These are phyloP conservation scores for Rhagoletis pomonella DNA, from an alignment of 1,140 invertebrate genomes.

Conservation along the genomic window DNA sequence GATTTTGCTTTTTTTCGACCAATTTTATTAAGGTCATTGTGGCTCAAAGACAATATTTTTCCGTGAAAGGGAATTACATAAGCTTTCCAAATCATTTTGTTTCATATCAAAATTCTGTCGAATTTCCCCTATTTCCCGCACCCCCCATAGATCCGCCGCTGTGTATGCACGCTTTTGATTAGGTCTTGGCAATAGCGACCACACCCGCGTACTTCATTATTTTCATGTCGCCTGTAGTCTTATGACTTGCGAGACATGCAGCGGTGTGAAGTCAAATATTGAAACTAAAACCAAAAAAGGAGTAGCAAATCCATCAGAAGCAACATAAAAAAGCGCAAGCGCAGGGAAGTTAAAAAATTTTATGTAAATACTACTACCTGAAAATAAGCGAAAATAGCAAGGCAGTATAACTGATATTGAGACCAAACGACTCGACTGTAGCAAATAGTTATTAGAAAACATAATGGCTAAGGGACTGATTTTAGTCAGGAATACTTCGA, in stretches of 20 bases:
- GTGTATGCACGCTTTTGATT: constrained; percentile 15
- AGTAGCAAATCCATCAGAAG: background rate
- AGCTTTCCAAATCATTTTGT: too few species aligned
- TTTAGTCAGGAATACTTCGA: too few species aligned
- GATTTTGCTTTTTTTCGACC: too few species aligned
- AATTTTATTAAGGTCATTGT: too few species aligned
- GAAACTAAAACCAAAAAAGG: background rate
- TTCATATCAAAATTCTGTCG: too few species aligned
- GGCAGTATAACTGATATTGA: constrained; percentile 11
- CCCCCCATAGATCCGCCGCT: background rate
- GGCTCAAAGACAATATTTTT: too few species aligned
- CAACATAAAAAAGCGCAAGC: background rate
- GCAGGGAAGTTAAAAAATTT: background rate
- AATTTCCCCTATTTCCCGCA: too few species aligned
- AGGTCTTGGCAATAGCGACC: constrained; percentile 64
- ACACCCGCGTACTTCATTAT: constrained; percentile 75
- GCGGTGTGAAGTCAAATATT: background rate
- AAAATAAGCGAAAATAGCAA: background rate
- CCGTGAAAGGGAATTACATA: too few species aligned
- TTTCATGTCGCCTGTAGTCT: constrained; percentile 71
- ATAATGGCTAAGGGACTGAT: too few species aligned
- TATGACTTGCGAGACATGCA: constrained; percentile 40
- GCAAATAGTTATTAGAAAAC: too few species aligned
- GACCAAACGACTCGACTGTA: background rate
- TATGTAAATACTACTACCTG: background rate